A percentile compares a stretch with the other conserved stretches of the same genome.
These are phyloP conservation scores for Lamellibrachia luymesi DNA, from an alignment of 1,140 invertebrate species.

Conservation along the genomic window DNA sequence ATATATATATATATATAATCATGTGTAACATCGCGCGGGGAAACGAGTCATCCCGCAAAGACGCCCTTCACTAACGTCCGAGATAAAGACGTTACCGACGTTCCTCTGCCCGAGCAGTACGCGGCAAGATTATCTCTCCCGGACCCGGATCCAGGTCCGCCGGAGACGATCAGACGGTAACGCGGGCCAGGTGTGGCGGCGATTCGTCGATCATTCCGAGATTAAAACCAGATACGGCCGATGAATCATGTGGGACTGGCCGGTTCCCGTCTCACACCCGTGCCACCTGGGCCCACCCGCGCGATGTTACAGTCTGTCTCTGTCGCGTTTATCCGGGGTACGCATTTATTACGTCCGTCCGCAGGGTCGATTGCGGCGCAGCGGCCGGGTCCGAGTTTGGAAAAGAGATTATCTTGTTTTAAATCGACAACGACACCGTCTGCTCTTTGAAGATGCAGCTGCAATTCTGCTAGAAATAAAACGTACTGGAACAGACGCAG, in stretches of 20 bases:
- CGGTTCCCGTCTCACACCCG: not conserved
- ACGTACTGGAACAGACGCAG: not conserved
- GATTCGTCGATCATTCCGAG: not conserved
- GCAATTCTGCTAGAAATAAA: not conserved
- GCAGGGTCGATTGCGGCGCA: not conserved
- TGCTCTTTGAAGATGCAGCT: not conserved
- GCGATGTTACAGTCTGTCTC: not conserved
- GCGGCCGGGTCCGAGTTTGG: not conserved
- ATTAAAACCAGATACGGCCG: not conserved
- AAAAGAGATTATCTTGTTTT: not conserved
- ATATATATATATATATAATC: too few relatives aligned
- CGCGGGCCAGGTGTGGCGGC: not conserved
- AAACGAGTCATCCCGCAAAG: not conserved
- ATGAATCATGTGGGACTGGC: not conserved
- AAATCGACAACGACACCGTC: not conserved
- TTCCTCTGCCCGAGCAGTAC: not conserved
- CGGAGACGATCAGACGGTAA: not conserved
- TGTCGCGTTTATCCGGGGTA: not conserved
- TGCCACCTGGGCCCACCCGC: not conserved
- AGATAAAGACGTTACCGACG: not conserved
- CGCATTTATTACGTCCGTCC: not conserved
- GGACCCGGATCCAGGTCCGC: not conserved
- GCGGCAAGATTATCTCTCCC: not conserved
- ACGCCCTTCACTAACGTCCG: not conserved
- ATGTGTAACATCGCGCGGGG: too few relatives aligned